phyloP scores from a whole-genome alignment of 2,797 vertebrate species.

The Argentina silus region DNA sequence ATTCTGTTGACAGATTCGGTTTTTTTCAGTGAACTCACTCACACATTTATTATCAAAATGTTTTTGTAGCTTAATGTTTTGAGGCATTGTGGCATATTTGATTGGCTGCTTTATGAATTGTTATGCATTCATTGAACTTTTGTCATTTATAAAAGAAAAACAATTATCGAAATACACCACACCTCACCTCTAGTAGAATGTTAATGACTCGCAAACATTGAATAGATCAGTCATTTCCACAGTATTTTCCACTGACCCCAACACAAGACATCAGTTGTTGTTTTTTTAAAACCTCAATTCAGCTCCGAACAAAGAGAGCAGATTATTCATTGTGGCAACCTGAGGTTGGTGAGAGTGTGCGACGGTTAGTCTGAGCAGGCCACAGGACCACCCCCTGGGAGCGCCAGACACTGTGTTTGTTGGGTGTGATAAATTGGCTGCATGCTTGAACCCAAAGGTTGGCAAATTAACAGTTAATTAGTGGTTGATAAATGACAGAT shows the following conservation, averaged over 20 bases:
- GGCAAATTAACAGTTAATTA: constrained; percentile 89
- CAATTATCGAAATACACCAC: not conserved
- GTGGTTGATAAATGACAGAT: constrained; percentile 87
- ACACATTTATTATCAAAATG: not conserved
- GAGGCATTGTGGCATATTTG: not conserved
- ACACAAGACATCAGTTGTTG: constrained; percentile 18
- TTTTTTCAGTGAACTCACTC: not conserved
- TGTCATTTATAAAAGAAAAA: not conserved
- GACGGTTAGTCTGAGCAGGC: constrained; percentile 43
- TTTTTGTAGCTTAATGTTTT: not conserved
- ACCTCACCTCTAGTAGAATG: constrained; percentile 28
- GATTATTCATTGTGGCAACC: constrained; percentile 46
- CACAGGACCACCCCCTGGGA: constrained; percentile 60
- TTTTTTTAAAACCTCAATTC: constrained; percentile 28
- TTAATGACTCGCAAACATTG: constrained; percentile 43
- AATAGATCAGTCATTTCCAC: not conserved
- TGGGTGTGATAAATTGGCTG: constrained; percentile 81
- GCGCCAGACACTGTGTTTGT: constrained; percentile 63
- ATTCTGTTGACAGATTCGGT: not conserved
- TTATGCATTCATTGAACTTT: no score
- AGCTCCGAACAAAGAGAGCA: constrained; percentile 35
- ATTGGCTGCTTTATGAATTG: no score
- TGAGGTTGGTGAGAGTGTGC: constrained; percentile 18
- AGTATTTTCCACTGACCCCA: constrained; percentile 15
- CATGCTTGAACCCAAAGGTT: constrained; percentile 83